Evolutionary conservation across 1,140 invertebrate genomes (phyloP).

Genomic region (Drosophila sulfurigaster): DNA sequence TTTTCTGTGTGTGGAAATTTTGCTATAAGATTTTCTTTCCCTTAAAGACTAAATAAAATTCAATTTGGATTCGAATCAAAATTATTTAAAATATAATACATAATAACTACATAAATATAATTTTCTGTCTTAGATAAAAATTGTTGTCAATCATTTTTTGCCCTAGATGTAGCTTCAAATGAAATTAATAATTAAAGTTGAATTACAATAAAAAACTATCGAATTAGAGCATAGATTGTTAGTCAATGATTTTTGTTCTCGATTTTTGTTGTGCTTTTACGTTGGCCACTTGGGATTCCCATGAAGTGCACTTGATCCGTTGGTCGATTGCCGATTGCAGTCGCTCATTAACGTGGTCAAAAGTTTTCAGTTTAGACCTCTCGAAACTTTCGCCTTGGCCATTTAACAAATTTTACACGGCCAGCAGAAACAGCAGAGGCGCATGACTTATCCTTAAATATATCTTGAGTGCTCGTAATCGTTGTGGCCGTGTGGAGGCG

Average conservation of each 20-base stretch:
- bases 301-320: constrained; percentile 14
- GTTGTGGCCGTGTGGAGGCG: constrained; percentile 5
- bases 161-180: too few relatives aligned
- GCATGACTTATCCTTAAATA: constrained; percentile 27
- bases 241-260: background rate
- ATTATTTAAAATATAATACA: too few relatives aligned
- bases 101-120: too few relatives aligned
- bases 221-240: background rate
- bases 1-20: too few relatives aligned
- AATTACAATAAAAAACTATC: background rate
- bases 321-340: constrained; percentile 27
- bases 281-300: background rate
- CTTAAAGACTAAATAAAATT: too few relatives aligned
- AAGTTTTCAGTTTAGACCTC: constrained; percentile 50
- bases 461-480: constrained; percentile 11
- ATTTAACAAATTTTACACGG: constrained; percentile 42
- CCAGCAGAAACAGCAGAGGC: background rate
- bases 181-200: background rate
- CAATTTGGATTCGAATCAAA: too few relatives aligned
- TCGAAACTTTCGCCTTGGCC: constrained; percentile 59
- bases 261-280: constrained; percentile 3
- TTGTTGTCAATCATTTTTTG: too few relatives aligned
- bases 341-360: constrained; percentile 55
- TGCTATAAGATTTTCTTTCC: too few relatives aligned
- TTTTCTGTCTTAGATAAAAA: too few relatives aligned